These are phyloP conservation scores for Allobates femoralis DNA, from an alignment of 2,797 vertebrate genomes.

Conservation along the genomic window DNA sequence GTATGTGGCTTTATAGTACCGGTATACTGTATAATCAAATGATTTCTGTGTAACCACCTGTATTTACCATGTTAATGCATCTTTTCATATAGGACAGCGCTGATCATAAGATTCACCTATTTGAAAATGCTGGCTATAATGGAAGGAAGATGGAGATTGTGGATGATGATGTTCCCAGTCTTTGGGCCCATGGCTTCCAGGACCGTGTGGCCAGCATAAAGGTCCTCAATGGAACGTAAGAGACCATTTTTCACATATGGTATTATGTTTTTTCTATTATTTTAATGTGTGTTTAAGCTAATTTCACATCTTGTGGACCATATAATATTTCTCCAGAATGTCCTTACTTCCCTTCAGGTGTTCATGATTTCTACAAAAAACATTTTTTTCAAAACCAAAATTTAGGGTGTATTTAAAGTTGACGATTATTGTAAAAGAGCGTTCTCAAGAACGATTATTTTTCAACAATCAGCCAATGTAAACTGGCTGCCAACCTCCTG, in stretches of 20 bases:
- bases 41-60: not conserved
- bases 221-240: conserved; percentile 90
- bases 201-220: conserved; percentile 88
- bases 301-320: not conserved
- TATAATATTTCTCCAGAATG: not conserved
- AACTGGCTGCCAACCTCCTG: too few species aligned
- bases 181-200: conserved; percentile 92
- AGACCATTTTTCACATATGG: not conserved
- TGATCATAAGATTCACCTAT: conserved; percentile 90
- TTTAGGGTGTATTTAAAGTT: not conserved
- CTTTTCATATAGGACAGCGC: conserved; percentile 78
- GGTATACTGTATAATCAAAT: not conserved
- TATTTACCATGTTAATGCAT: not conserved
- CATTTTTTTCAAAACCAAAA: not conserved
- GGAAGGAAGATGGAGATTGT: conserved; percentile 93
- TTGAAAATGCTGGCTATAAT: conserved; percentile 81
- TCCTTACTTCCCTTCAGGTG: not conserved
- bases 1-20: not conserved
- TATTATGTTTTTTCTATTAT: not conserved
- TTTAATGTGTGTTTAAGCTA: not conserved
- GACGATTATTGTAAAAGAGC: too few species aligned
- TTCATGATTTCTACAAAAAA: not conserved
- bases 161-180: conserved; percentile 89
- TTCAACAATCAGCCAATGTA: too few species aligned
- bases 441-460: too few species aligned